Evolutionary conservation across 2,113 vertebrate genomes (phyloP).

Genomic region (Ochotona curzoniae): DNA sequence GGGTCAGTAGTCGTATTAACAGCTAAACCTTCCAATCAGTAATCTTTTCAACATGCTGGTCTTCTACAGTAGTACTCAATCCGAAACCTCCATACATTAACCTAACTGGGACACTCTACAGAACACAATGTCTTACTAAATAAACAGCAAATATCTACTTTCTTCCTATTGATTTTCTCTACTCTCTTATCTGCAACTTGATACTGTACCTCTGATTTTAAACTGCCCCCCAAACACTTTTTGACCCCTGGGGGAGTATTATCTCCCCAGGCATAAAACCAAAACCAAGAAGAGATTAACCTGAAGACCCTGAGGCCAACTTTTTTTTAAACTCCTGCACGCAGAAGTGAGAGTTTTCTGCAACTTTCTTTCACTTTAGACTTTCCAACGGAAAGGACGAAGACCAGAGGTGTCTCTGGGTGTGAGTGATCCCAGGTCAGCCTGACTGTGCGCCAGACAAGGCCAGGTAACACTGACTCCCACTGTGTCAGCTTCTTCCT

Average conservation of each 20-base stretch:
- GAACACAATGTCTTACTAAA: background rate
- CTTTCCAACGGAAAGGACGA: conserved; percentile 52
- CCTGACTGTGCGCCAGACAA: conserved; percentile 71
- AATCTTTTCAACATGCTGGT: background rate
- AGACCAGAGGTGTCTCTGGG: conserved; percentile 19
- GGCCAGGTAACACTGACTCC: conserved; percentile 64
- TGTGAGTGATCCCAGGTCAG: conserved; percentile 73
- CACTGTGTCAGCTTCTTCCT: background rate
- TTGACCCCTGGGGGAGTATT: background rate
- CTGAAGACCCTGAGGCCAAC: background rate
- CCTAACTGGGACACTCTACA: background rate
- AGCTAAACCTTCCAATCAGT: background rate
- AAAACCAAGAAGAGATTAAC: conserved; percentile 37
- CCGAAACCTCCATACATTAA: background rate
- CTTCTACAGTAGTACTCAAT: background rate
- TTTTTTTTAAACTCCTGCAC: conserved; percentile 11
- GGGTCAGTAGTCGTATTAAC: background rate
- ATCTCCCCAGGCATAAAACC: background rate
- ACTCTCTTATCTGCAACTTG: background rate
- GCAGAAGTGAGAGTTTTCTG: background rate
- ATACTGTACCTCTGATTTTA: background rate
- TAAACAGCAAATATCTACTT: background rate
- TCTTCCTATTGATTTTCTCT: conserved; percentile 26
- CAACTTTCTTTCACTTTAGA: conserved; percentile 51
- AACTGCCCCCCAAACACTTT: background rate